phyloP scores from a whole-genome alignment of 2,113 vertebrate genomes.

The Anser cygnoides region DNA sequence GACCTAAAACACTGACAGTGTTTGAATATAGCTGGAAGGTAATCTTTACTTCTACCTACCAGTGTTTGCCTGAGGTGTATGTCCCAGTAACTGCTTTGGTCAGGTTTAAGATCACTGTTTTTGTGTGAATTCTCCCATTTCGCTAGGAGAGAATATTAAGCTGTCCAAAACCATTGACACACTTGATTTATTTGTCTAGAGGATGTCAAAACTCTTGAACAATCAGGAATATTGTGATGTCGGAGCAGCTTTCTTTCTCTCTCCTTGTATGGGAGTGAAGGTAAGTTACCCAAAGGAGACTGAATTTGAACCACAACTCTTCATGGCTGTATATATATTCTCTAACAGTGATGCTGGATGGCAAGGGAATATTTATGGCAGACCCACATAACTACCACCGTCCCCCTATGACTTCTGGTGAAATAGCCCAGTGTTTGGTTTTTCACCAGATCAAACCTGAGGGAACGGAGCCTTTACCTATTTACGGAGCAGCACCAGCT shows the following conservation, averaged over 20 bases:
- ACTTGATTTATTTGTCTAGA: not conserved
- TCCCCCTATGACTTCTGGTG: not conserved
- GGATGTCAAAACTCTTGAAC: not conserved
- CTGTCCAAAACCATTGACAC: not conserved
- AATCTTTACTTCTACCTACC: not conserved
- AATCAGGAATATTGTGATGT: not conserved
- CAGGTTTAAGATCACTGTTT: not conserved
- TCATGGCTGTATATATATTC: not conserved
- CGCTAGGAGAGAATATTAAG: not conserved
- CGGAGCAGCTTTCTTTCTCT: not conserved
- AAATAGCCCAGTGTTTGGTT: not conserved
- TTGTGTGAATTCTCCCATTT: not conserved
- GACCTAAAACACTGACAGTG: not conserved
- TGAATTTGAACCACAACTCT: not conserved
- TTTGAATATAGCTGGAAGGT: not conserved
- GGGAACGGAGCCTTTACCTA: not conserved
- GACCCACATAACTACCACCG: not conserved
- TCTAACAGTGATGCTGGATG: not conserved
- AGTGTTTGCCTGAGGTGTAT: not conserved
- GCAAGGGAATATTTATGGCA: not conserved
- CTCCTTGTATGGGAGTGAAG: accelerated
- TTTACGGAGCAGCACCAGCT: not conserved
- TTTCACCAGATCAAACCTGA: not conserved
- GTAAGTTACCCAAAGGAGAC: not conserved
- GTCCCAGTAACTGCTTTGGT: not conserved